Base-by-base conservation (phyloP, 2,797 vertebrate species). In the Aeoliscus strigatus region DNA sequence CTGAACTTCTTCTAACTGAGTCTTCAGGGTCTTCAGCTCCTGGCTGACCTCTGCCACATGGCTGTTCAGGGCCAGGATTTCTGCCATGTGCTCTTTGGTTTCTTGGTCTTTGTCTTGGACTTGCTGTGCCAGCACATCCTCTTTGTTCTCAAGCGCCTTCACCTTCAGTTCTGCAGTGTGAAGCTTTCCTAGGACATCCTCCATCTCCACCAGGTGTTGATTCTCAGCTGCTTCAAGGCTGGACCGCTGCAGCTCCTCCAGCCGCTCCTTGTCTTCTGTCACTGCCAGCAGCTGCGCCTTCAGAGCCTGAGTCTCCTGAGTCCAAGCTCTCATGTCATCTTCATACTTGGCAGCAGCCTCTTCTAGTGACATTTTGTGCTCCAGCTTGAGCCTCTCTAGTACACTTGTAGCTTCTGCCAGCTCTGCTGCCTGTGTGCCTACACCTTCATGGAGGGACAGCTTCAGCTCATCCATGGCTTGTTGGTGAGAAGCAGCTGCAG, bases 141-240 rank as follows among this genome's bases (percentile, higher is more conserved):
- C 89, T 16, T 89, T 85, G 35, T 81, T 87, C 81, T 96, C 91
- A 45, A 96, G 86, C 70, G 93, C 91, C 65, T 95, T 97, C 75
- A 97, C 88, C 82, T 91, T 90, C 54, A 90, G 60, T 68, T 99
- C 94, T 1, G 90, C 86, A 51, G 89, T 80, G 77, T 96, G 94
- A 12, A 99, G 82, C 70, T 97, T 99, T 71, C 87, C 91, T 54
- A 99, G 82, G 10, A 90, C 80, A 25, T 98, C 96, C 75, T 99
- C 96, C 92, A 99, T 93, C 75, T 99, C 96, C 44, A 97, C 90
- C 15, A 98, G 90, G 60, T 98, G 94, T 76, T 97, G 96, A 51
- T 95, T 91, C 77, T 98, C 96, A 0, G 84, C 75, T 25, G 70
- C 88, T 63, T 98, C 96, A 61, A 98, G 73, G 2, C 82, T 90